These are phyloP conservation scores for Coracopsis vasa DNA, from an alignment of 2,113 vertebrate genomes.

Conservation along the genomic window DNA sequence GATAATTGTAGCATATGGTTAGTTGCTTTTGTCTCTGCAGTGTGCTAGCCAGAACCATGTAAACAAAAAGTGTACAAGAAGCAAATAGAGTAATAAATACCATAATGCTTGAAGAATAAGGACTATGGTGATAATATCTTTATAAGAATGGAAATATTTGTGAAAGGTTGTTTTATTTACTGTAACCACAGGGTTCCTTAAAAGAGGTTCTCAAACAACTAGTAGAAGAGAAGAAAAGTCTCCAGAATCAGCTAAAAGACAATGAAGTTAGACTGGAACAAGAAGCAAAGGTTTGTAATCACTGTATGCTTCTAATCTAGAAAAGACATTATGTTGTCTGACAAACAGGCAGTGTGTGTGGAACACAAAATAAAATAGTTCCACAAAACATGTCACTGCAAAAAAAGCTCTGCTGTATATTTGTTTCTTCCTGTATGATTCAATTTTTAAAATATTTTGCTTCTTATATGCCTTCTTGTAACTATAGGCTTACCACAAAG, in stretches of 20 bases:
- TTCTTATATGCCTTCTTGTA: neutral
- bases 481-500: slow-evolving; percentile 82
- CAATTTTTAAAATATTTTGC: neutral
- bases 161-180: slow-evolving; percentile 15
- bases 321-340: neutral
- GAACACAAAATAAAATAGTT: neutral
- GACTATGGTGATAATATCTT: neutral
- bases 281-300: slow-evolving; percentile 83
- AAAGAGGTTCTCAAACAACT: slow-evolving; percentile 79
- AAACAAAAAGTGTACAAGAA: neutral
- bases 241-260: slow-evolving; percentile 83
- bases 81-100: neutral
- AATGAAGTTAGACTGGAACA: slow-evolving; percentile 78
- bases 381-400: neutral
- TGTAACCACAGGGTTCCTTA: slow-evolving; percentile 75
- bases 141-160: neutral
- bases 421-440: neutral
- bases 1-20: neutral
- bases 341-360: neutral
- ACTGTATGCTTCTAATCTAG: neutral
- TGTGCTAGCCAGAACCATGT: neutral
- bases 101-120: neutral
- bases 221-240: slow-evolving; percentile 77
- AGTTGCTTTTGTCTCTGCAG: neutral
- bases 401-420: neutral